Base-by-base conservation (phyloP, 2,113 vertebrate genomes). In the Clarias gariepinus region DNA sequence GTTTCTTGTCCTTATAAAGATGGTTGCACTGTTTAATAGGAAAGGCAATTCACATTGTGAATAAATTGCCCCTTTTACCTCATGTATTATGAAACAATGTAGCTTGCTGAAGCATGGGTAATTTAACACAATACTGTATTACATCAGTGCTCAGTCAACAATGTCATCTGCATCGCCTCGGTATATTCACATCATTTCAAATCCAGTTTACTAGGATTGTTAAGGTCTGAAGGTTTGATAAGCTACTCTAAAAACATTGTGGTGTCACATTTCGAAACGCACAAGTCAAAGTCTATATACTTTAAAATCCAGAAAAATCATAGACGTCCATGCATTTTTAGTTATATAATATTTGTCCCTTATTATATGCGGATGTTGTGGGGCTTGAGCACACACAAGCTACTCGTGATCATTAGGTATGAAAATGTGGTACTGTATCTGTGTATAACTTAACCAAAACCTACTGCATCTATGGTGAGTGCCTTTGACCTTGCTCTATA, bases 71-170 rank as follows among this genome's bases (percentile, higher is more conserved):
- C 83, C 85, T 76, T 84, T 89, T 90, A 86, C 80, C 79, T 53
- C 86, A 87, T 89, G 80, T 41, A 85, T 85, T 85, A 87, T 85
- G 85, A 87, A 89, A 81, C 53, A 87, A 74, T 28, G 16, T 63
- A 73, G 79, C 25, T 83, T 85, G 87, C 63, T 86, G 64, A 79
- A 85, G 84, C 84, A 88, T 87, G 81, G 73, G 86, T 86, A 87
- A 86, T 87, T 87, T 86, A 74, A 81, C 79, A 30, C 83, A 73
- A 30, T 69, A 82, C 36, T 87, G 83, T 64, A 77, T 74, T 80
- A 80, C 79, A 85, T 87, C 64, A 74, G 86, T 61, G 57, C 83
- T 88, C 81, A 66, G 83, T 85, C 88, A 82, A 87, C 83, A 89
- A 68, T 47, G 47, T 81, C 69, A 83, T 87, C 86, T 73, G 83